Base-by-base conservation (phyloP, 2,888 invertebrate species). In the Cheilosia variabilis region DNA sequence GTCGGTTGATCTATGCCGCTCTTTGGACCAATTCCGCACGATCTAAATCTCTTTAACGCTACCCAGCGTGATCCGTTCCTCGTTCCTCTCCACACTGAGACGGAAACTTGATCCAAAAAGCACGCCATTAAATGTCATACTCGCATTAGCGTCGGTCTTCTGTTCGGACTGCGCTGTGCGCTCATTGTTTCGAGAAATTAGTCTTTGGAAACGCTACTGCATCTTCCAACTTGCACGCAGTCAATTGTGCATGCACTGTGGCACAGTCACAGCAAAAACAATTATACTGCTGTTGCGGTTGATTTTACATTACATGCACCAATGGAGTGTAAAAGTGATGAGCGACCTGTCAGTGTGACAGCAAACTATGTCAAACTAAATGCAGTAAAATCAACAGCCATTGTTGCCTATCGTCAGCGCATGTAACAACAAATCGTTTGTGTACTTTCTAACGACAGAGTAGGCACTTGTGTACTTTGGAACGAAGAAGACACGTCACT, bases 301-400 rank as follows among this genome's bases (percentile, higher is more conserved):
- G 76, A 83, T 80, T 76, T 71, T 86, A 72, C 55, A 71, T 57
- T 76, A 31, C 72, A 86, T 81, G 86, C 86, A 77, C 76, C 86
- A 77, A 81, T 86, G 76, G 76, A 86, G 81, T 86, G 81, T 72
- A 81, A 86, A 81, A 86, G 68, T 81, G 86, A 86, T 76, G 81
- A 81, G 81, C 76, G 81, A 86, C 86, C 86, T 86, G 86, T 86
- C 86, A 77, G 71, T 68, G 71, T 80, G 84, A 84, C 84, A 84
- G 69, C 45, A 60, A 80, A 80, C 75, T 84, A 66, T 80, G 84
- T 80, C 80, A 84, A 80, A 69, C 63, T 66, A 34, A 50, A 71
- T 71, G 43, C 80, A 71, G 75, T 71, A 84, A 84, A 84, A 84
- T 71, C 84, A 53, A 80, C 41, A 75, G 63, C 63, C 55, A 78